phyloP scores from a whole-genome alignment of 2,113 vertebrate genomes.

The Camelus bactrianus region DNA sequence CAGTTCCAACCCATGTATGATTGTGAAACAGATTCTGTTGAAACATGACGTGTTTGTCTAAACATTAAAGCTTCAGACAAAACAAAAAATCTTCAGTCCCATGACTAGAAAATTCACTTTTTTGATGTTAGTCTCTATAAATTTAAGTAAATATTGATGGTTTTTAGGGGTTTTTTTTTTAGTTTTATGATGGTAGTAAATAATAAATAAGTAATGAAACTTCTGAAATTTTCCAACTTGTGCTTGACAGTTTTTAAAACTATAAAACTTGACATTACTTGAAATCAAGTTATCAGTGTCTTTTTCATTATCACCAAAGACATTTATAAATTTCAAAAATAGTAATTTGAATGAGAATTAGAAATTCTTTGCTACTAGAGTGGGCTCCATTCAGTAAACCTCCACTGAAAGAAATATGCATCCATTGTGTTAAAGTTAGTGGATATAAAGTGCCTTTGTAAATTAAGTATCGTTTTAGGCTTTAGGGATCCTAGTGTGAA shows the following conservation, averaged over 20 bases:
- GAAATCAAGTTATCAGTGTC: not conserved
- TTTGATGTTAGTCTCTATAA: slow-evolving; percentile 31
- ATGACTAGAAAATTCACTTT: slow-evolving; percentile 43
- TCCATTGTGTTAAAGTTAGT: not conserved
- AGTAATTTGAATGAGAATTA: slow-evolving; percentile 9
- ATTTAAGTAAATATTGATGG: slow-evolving; percentile 21
- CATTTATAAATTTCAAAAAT: slow-evolving; percentile 30
- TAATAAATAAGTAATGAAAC: slow-evolving; percentile 16
- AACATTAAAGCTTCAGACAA: not conserved
- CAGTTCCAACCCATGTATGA: not conserved
- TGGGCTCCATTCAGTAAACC: not conserved
- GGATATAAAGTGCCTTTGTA: not conserved
- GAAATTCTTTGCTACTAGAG: not conserved
- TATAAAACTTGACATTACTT: slow-evolving; percentile 28
- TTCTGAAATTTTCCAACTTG: slow-evolving; percentile 8
- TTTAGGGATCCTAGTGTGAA: not conserved
- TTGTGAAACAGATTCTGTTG: not conserved
- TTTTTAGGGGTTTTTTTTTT: slow-evolving; percentile 46
- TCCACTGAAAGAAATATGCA: not conserved
- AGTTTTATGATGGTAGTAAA: slow-evolving; percentile 17
- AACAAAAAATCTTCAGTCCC: not conserved
- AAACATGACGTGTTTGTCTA: not conserved
- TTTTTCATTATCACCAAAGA: slow-evolving; percentile 40
- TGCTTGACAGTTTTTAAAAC: slow-evolving; percentile 29
- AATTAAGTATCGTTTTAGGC: not conserved